Evolutionary conservation across 2,113 vertebrate genomes (phyloP).

Genomic region (Clinocottus analis): DNA sequence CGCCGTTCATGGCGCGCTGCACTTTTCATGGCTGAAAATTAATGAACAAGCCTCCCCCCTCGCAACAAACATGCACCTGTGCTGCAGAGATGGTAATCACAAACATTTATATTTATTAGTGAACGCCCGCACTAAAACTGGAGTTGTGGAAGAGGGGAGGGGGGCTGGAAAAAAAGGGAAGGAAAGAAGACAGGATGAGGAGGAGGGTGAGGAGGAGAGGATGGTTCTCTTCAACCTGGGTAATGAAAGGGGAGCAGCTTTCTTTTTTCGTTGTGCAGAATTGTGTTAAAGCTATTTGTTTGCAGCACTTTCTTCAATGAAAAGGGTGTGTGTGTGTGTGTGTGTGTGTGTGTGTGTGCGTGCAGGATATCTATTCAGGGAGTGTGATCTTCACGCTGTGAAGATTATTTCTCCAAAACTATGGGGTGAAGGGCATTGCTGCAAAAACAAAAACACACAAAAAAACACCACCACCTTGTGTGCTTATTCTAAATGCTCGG

Average conservation of each 20-base stretch:
- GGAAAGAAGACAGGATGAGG: not conserved
- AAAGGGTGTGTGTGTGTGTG: not conserved
- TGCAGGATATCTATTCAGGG: conserved; percentile 42
- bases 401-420: conserved; percentile 58
- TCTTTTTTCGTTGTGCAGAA: conserved; percentile 14
- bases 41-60: conserved; percentile 99
- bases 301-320: conserved; percentile 52
- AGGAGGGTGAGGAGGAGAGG: conserved; percentile 43
- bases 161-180: not conserved
- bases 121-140: conserved; percentile 92
- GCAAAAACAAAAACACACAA: not conserved
- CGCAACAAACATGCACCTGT: conserved; percentile 99
- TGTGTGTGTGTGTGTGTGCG: not conserved
- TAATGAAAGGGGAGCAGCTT: conserved; percentile 47
- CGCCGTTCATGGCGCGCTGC: conserved; percentile 98
- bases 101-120: conserved; percentile 99
- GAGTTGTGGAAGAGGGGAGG: conserved; percentile 74
- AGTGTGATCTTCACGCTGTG: conserved; percentile 53
- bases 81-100: conserved; percentile 99
- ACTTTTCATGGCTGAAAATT: conserved; percentile 99
- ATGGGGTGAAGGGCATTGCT: conserved; percentile 49
- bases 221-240: conserved; percentile 32
- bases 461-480: not conserved
- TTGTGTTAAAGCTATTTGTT: conserved; percentile 55
- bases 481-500: not conserved